phyloP scores from a whole-genome alignment of 2,113 vertebrate genomes.

The Crotalus viridis region DNA sequence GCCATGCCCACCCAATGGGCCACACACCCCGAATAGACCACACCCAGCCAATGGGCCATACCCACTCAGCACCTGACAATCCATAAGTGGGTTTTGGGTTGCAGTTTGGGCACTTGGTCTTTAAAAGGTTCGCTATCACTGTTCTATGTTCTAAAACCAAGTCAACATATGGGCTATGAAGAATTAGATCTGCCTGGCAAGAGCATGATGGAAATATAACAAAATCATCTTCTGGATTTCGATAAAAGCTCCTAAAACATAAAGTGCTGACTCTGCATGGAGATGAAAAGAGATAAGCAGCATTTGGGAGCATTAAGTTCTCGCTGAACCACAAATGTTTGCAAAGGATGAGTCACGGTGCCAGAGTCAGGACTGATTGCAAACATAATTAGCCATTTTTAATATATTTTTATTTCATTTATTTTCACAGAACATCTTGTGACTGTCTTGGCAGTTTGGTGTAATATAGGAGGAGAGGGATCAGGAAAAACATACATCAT shows the following conservation, averaged over 20 bases:
- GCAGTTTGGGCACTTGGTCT: too few species aligned
- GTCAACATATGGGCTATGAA: not conserved
- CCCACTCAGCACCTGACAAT: too few species aligned
- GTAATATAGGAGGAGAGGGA: not conserved
- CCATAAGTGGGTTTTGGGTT: too few species aligned
- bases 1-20: too few species aligned
- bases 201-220: conserved; percentile 2
- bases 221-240: conserved; percentile 37
- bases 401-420: conserved; percentile 28
- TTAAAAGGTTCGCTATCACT: not conserved
- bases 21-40: too few species aligned
- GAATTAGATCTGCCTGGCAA: conserved; percentile 9
- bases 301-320: conserved; percentile 51
- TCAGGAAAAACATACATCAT: conserved; percentile 16
- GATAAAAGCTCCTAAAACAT: conserved; percentile 26
- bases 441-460: conserved; percentile 17
- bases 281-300: conserved; percentile 37
- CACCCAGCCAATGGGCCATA: too few species aligned
- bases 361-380: conserved; percentile 43
- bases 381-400: conserved; percentile 50
- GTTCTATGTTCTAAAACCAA: not conserved
- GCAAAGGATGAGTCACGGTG: conserved; percentile 53
- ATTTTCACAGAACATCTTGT: conserved; percentile 7
- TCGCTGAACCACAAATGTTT: conserved; percentile 51
- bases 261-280: conserved; percentile 31